Percentiles rank a stretch among this genome's conserved stretches.
These are phyloP conservation scores for Rhabdomys dilectus DNA, from an alignment of 2,113 vertebrate genomes.

Conservation along the genomic window DNA sequence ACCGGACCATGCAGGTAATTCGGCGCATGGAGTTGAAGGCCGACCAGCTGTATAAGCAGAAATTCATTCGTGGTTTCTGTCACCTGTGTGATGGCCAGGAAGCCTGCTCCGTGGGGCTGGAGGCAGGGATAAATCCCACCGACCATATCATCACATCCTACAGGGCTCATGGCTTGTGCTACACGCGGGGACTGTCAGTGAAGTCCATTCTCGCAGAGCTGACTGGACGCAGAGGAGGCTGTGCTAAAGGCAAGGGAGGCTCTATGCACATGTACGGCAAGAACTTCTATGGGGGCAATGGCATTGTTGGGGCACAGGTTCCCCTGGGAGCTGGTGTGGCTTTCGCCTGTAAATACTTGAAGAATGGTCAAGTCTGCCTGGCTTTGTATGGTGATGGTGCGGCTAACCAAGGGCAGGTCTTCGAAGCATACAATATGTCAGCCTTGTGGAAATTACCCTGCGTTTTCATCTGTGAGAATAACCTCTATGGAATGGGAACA, in stretches of 20 bases:
- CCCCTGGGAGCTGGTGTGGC: slow-evolving; percentile 95
- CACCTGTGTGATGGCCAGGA: slow-evolving; percentile 98
- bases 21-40: slow-evolving; percentile 96
- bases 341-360: slow-evolving; percentile 92
- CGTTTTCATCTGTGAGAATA: slow-evolving; percentile 96
- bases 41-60: slow-evolving; percentile 97
- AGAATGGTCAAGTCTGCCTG: slow-evolving; percentile 88
- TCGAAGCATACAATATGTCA: slow-evolving; percentile 95
- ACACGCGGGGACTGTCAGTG: slow-evolving; percentile 90
- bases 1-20: slow-evolving; percentile 93
- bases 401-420: slow-evolving; percentile 97
- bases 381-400: slow-evolving; percentile 95
- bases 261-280: slow-evolving; percentile 98
- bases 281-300: slow-evolving; percentile 96
- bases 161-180: slow-evolving; percentile 92
- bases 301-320: slow-evolving; percentile 97
- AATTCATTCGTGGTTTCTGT: slow-evolving; percentile 97
- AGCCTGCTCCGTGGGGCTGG: slow-evolving; percentile 95
- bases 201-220: slow-evolving; percentile 95
- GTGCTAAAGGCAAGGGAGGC: slow-evolving; percentile 95
- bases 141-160: slow-evolving; percentile 98
- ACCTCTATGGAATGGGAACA: slow-evolving; percentile 94
- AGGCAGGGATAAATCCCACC: slow-evolving; percentile 89
- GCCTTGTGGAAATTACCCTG: slow-evolving; percentile 96
- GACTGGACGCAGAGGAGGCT: slow-evolving; percentile 93